These are phyloP conservation scores for Aeoliscus strigatus DNA, from an alignment of 2,797 vertebrate genomes.

Conservation along the genomic window DNA sequence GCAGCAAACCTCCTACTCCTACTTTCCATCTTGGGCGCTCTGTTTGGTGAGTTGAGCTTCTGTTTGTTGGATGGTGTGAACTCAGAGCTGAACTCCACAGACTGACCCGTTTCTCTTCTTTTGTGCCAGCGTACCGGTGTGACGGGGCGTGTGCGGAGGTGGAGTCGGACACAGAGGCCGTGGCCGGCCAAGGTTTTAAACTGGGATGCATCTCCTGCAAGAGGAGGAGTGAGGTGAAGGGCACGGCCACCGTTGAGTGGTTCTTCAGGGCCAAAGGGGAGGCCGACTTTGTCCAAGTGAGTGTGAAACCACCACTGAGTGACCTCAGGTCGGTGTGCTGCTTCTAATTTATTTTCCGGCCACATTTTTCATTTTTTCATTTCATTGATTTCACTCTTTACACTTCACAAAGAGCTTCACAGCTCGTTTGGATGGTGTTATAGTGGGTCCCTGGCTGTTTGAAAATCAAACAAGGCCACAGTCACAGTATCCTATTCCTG, in stretches of 20 bases:
- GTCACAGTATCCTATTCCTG: neutral
- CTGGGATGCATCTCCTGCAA: constrained; percentile 92
- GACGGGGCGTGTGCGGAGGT: constrained; percentile 86
- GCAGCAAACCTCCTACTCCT: constrained; percentile 33
- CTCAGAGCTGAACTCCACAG: neutral
- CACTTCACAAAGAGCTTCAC: too few species aligned
- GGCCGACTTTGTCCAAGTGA: constrained; percentile 73
- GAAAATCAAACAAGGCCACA: neutral
- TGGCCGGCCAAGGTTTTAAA: constrained; percentile 79
- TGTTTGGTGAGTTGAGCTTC: constrained; percentile 52
- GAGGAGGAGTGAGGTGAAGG: constrained; percentile 80
- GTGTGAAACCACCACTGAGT: constrained; percentile 13
- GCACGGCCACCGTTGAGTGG: constrained; percentile 77
- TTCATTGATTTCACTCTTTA: too few species aligned
- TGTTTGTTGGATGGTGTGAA: neutral
- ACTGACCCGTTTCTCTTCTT: neutral
- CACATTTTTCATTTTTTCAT: too few species aligned
- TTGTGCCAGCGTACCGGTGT: constrained; percentile 50
- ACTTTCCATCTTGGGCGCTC: constrained; percentile 31
- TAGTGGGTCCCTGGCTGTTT: too few species aligned
- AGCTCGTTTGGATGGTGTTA: too few species aligned
- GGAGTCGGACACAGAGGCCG: constrained; percentile 86
- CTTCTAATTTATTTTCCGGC: too few species aligned
- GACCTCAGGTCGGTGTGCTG: too few species aligned
- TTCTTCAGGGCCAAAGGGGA: constrained; percentile 79